Base-by-base conservation (phyloP, 2,113 vertebrate genomes). In the Mus musculus region DNA sequence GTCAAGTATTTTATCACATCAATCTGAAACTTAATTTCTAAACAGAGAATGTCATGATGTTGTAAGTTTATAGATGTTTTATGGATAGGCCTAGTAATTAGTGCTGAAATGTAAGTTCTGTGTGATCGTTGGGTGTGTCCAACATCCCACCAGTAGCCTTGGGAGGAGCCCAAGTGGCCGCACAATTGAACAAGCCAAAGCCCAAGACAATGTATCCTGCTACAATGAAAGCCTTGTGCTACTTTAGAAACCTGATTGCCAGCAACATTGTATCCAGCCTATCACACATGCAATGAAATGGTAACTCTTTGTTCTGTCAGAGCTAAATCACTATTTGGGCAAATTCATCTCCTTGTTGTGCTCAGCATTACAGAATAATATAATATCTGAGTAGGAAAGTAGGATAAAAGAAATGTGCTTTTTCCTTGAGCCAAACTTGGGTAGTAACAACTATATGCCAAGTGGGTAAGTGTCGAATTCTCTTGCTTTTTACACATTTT, bases 171-270 rank as follows among this genome's bases (percentile, higher is more conserved):
- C 42, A 85, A 65, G 59, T 6, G 59, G 67, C 87, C 86, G 67
- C 84, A 9, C 12, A 75, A 39, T 1, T 72, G 59, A 92, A 28
- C 78, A 87, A 94, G 36, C 88, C 39, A 89, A 95, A 96, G 49
- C 54, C 73, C 39, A 71, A 81, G 88, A 93, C 24, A 95, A 63
- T 69, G 80, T 16, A 89, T 86, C 36, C 73, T 24, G 56, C 92
- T 97, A 96, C 81, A 97, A 59, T 39, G 52, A 96, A 95, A 92
- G 95, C 63, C 94, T 89, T 90, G 72, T 84, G 56, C 54, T 76
- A 93, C 49, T 94, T 86, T 97, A 77, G 65, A 97, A 96, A 77
- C 39, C 95, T 63, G 84, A 73, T 54, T 92, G 78, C 90, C 13
- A 95, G 52, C 72, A 95, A 93, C 36, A 95, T 80, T 93, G 91